These are phyloP conservation scores for Cuculus canorus DNA, from an alignment of 2,797 vertebrate species.

Conservation along the genomic window DNA sequence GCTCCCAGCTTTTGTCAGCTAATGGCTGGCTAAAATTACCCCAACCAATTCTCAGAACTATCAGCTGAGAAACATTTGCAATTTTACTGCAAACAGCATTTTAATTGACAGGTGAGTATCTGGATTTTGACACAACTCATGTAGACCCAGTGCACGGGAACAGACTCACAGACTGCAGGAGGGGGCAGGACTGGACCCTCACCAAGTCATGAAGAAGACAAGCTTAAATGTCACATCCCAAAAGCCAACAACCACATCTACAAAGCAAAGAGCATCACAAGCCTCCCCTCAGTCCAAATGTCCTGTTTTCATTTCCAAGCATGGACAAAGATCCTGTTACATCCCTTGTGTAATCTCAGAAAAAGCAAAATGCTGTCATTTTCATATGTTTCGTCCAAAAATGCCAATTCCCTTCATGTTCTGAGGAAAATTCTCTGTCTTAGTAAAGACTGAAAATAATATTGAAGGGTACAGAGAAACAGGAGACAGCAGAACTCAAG, in stretches of 20 bases:
- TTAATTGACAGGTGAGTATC: background rate
- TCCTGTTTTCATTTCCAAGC: background rate
- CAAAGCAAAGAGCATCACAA: background rate
- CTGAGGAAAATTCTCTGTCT: background rate
- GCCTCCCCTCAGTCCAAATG: too few relatives aligned
- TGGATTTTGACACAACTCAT: background rate
- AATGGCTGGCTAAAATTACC: background rate
- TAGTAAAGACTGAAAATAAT: background rate
- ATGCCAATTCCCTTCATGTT: background rate
- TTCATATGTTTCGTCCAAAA: background rate
- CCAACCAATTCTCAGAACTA: background rate
- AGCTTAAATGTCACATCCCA: background rate
- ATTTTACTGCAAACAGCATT: background rate
- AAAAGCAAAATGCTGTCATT: background rate
- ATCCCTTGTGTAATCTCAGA: background rate
- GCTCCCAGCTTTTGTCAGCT: background rate
- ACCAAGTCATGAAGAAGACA: background rate
- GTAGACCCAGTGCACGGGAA: fast-evolving
- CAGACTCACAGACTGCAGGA: background rate
- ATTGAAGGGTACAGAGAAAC: fast-evolving
- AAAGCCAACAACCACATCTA: background rate
- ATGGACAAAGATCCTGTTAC: fast-evolving
- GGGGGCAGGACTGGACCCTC: background rate
- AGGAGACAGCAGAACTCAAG: background rate
- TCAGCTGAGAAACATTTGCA: background rate